Evolutionary conservation across 2,888 invertebrate genomes (phyloP).

Genomic region (Lutraria lutraria): DNA sequence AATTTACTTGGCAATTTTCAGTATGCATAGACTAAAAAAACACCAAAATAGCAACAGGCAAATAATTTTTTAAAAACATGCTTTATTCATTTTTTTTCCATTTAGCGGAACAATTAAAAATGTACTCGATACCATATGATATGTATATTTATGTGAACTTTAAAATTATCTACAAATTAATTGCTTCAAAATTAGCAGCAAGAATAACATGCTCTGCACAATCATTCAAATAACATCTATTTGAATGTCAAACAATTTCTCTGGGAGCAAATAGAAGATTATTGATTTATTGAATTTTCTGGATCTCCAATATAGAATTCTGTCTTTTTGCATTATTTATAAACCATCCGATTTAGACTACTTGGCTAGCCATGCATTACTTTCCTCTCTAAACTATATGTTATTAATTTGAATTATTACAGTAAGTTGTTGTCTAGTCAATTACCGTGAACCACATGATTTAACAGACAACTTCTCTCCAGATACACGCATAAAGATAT

Average conservation of each 20-base stretch:
- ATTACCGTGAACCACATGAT: not conserved
- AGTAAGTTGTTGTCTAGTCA: not conserved
- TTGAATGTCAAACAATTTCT: not conserved
- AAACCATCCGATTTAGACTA: not conserved
- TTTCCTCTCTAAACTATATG: conserved; percentile 6
- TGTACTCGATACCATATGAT: too few species aligned
- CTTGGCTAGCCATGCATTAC: conserved; percentile 5
- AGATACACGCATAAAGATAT: too few species aligned
- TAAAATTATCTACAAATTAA: too few species aligned
- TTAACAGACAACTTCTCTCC: not conserved
- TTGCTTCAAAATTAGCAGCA: not conserved
- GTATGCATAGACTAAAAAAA: too few species aligned
- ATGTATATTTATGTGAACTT: too few species aligned
- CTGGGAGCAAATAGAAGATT: not conserved
- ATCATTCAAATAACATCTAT: not conserved
- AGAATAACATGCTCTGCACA: not conserved
- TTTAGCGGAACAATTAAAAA: too few species aligned
- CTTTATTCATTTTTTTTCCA: too few species aligned
- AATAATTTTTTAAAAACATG: too few species aligned
- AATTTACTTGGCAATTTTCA: too few species aligned
- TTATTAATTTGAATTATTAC: not conserved
- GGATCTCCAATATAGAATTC: not conserved
- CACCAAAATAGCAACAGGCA: too few species aligned
- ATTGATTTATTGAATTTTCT: not conserved
- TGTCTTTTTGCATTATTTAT: conserved; percentile 14